Base-by-base conservation (phyloP, 2,113 vertebrate species). In the Orthonyx spaldingii region DNA sequence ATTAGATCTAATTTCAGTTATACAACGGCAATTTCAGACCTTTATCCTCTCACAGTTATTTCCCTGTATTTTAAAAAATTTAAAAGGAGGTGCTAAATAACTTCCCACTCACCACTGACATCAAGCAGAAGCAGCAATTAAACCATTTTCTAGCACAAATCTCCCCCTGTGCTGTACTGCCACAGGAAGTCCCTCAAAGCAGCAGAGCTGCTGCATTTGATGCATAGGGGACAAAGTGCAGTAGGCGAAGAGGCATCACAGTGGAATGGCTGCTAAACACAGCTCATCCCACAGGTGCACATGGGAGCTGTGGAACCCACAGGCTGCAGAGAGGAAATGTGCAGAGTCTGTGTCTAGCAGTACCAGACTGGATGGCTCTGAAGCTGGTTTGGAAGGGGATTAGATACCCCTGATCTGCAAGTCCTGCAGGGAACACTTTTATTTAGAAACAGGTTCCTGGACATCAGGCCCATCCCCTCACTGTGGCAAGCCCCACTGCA, bases 141-240 rank as follows among this genome's bases (percentile, higher is more conserved):
- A 83, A 15, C 4, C 8, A 56, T 6, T 30, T 81, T 47, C 26
- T 46, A 15, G 77, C 49, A 78, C 20, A 57, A 16, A 41, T 26
- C 47, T 94, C 4, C 17, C 42, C n/a, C 22, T 66, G 35, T 41
- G 28, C 59, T 26, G 12, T 37, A 41, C 22, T 37, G 46, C 33
- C 39, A 52, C 41, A 57, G 16, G 8, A 71, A 56, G 46, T 9
- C 41, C 49, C 69, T 79, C 61, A 57, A 44, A 75, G 16, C n/a
- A 75, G 52, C 44, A 87, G 27, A 64, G 70, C 18, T 7, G 6
- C 55, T 12, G 26, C 22, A 16, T 50, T 49, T 35, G 57, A 72
- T 46, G 23, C 1, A 0, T 1, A 42, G 30, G 11, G 47, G 27
- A 71, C 2, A 18, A 55, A 66, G 47, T 2, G 0, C 0, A 0